Conservation (phyloP, 2,888 invertebrate genomes). For the Reticulitermes lucifugus region DNA sequence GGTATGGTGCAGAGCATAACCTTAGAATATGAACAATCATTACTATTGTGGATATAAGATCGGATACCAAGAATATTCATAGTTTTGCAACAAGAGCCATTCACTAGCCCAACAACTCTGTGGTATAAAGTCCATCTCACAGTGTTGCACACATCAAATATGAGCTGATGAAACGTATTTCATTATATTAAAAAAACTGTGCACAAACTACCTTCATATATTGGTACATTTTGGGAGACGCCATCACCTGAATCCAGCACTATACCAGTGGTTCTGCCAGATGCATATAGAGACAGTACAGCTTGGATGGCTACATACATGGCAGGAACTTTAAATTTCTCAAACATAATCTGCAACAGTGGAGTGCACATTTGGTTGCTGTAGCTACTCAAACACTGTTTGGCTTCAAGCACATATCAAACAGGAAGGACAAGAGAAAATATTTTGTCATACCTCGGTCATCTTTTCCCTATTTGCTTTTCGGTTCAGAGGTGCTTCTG, state of each 20-base stretch:
- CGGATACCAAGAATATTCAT: too few relatives aligned
- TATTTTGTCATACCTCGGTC: constrained; percentile 69
- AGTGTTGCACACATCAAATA: too few relatives aligned
- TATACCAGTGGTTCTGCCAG: constrained; percentile 96
- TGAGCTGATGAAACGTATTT: too few relatives aligned
- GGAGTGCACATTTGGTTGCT: not conserved
- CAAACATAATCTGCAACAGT: constrained; percentile 82
- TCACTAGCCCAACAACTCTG: not conserved
- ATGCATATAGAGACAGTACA: constrained; percentile 91
- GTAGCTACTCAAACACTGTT: not conserved
- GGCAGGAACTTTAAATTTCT: constrained; percentile 92
- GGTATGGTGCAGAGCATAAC: constrained; percentile 92
- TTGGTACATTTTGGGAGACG: constrained; percentile 95
- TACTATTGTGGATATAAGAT: not conserved
- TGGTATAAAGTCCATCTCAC: too few relatives aligned
- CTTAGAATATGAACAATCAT: constrained; percentile 59
- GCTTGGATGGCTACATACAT: constrained; percentile 97
- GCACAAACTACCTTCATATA: constrained; percentile 76
- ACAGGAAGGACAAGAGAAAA: not conserved
- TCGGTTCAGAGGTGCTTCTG: constrained; percentile 89
- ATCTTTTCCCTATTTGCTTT: constrained; percentile 92
- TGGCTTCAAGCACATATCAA: not conserved
- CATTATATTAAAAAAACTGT: too few relatives aligned
- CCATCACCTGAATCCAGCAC: constrained; percentile 96
- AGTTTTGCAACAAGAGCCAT: too few relatives aligned